Evolutionary conservation across 2,888 invertebrate genomes (phyloP).

Genomic region (Oscheius sp.): DNA sequence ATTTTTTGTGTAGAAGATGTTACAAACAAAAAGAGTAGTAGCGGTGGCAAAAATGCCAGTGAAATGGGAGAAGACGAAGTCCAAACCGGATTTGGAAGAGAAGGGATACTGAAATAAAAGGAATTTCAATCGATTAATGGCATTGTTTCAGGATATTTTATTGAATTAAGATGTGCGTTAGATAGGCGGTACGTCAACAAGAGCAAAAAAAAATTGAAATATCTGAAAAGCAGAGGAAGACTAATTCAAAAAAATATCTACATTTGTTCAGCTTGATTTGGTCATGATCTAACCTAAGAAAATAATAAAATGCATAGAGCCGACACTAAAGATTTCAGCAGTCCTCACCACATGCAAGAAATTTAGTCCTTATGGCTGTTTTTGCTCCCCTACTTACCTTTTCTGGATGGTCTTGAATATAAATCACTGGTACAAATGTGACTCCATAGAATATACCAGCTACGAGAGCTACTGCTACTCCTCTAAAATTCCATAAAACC

Average conservation of each 20-base stretch:
- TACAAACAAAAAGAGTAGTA: slow-evolving; percentile 70
- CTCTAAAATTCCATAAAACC: slow-evolving; percentile 65
- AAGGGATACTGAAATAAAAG: slow-evolving; percentile 53
- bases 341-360: no score
- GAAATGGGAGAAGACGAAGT: slow-evolving; percentile 73
- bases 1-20: slow-evolving; percentile 61
- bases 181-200: no score
- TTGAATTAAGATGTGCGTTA: background rate
- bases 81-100: slow-evolving; percentile 59
- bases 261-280: no score
- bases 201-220: no score
- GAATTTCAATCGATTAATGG: background rate
- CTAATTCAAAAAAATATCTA: no score
- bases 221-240: no score
- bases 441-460: slow-evolving; percentile 73
- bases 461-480: slow-evolving; percentile 70
- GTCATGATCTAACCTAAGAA: no score
- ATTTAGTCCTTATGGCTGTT: background rate
- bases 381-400: slow-evolving; percentile 36
- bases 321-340: no score
- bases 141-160: background rate
- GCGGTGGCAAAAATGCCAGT: slow-evolving; percentile 72
- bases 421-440: slow-evolving; percentile 73
- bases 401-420: slow-evolving; percentile 71
- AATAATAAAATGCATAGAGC: no score